Conservation (phyloP, 2,113 vertebrate species). For the Corydoras maculifer region DNA sequence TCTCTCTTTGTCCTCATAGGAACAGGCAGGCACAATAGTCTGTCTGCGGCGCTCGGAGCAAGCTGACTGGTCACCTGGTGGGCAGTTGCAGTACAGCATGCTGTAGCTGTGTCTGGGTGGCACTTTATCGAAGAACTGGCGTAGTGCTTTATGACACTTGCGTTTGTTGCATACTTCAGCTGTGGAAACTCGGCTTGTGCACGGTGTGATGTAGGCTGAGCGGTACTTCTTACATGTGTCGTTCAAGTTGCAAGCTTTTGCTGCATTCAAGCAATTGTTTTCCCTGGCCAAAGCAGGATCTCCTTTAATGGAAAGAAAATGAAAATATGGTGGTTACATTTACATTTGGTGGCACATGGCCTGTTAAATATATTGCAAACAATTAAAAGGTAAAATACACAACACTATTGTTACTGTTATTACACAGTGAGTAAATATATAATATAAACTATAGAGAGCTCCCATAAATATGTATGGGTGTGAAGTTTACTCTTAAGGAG, state of each 20-base stretch:
- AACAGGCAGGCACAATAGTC: conserved; percentile 93
- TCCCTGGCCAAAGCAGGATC: conserved; percentile 82
- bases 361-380: no score
- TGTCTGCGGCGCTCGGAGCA: conserved; percentile 88
- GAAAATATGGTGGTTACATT: background rate
- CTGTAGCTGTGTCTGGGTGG: conserved; percentile 93
- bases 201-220: conserved; percentile 93
- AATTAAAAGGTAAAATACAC: no score
- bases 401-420: no score
- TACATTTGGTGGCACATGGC: no score
- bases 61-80: conserved; percentile 69
- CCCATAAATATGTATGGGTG: no score
- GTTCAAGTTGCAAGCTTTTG: conserved; percentile 96
- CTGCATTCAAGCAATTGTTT: conserved; percentile 93
- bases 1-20: conserved; percentile 92
- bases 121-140: conserved; percentile 98
- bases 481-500: no score
- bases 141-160: conserved; percentile 96
- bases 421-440: no score
- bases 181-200: conserved; percentile 85
- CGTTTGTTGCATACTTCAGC: conserved; percentile 92
- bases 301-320: conserved; percentile 49
- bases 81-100: conserved; percentile 96
- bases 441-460: no score
- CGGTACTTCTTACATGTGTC: conserved; percentile 97